Evolutionary conservation across 2,113 vertebrate genomes (phyloP).

Genomic region (Stegastes partitus): DNA sequence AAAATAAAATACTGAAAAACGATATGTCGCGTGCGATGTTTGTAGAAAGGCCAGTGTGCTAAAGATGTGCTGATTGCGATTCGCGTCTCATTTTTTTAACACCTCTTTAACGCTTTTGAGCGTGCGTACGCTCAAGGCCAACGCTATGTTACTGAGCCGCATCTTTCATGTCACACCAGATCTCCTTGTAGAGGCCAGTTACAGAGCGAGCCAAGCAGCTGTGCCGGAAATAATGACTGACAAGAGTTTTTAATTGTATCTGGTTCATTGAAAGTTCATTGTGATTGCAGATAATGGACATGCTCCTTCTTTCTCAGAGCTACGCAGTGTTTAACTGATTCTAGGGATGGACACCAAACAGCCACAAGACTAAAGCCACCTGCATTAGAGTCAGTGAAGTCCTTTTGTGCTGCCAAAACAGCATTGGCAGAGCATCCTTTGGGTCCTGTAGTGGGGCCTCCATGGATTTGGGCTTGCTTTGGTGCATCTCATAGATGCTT

Average conservation of each 20-base stretch:
- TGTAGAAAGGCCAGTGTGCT: background rate
- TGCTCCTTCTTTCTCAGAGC: background rate
- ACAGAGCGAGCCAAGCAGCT: background rate
- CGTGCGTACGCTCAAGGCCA: slow-evolving; percentile 16
- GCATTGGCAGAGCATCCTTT: too few relatives aligned
- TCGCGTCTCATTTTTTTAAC: background rate
- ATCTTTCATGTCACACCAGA: slow-evolving; percentile 8
- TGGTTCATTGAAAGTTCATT: background rate
- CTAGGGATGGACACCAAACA: too few relatives aligned
- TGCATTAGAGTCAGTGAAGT: too few relatives aligned
- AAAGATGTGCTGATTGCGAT: slow-evolving; percentile 20
- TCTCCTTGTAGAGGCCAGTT: background rate
- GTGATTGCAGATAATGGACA: background rate
- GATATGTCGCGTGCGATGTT: background rate
- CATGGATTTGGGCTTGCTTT: too few relatives aligned
- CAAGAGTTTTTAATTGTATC: background rate
- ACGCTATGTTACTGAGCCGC: background rate
- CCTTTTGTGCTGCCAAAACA: too few relatives aligned
- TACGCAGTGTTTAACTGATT: background rate
- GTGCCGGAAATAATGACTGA: background rate
- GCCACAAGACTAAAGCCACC: too few relatives aligned
- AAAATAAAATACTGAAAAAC: slow-evolving; percentile 13
- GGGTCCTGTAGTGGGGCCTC: too few relatives aligned
- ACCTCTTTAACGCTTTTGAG: slow-evolving; percentile 37
- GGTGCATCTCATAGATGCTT: too few relatives aligned